Percentiles rank a stretch among this genome's conserved stretches.
These are phyloP conservation scores for Acromyrmex charruanus DNA, from an alignment of 1,140 invertebrate genomes.

Conservation along the genomic window DNA sequence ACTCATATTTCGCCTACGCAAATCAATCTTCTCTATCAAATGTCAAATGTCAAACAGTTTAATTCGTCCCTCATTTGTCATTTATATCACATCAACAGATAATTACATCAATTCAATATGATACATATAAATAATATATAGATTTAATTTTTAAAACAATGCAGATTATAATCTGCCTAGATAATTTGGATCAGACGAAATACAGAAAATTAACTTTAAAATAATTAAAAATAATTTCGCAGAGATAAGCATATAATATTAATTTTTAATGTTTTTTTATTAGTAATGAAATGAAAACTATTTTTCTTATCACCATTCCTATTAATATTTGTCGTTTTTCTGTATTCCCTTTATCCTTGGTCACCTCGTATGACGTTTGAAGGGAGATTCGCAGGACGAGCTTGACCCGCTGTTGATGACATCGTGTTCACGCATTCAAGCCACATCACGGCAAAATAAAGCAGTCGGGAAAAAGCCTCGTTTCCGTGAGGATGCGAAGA, in stretches of 20 bases:
- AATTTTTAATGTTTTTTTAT: not conserved
- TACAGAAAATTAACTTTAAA: not conserved
- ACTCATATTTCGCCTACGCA: not conserved
- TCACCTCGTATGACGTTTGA: constrained; percentile 4
- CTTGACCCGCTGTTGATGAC: constrained; percentile 15
- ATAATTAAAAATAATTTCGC: not conserved
- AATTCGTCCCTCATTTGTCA: not conserved
- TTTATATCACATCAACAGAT: not conserved
- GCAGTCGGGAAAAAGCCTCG: constrained; percentile 19
- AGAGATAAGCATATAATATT: not conserved
- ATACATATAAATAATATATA: not conserved
- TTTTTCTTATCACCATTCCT: not conserved
- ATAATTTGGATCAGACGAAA: not conserved
- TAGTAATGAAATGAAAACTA: constrained; percentile 3
- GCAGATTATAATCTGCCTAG: not conserved
- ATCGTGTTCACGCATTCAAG: constrained; percentile 36
- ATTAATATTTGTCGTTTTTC: constrained; percentile 4
- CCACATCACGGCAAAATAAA: constrained; percentile 20
- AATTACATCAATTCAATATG: not conserved
- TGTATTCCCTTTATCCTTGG: not conserved
- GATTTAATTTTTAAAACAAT: not conserved
- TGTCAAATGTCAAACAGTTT: not conserved
- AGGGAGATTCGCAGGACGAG: constrained; percentile 14
- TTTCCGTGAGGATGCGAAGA: constrained; percentile 16
- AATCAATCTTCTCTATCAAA: not conserved